Evolutionary conservation across 2,113 vertebrate genomes (phyloP).

Genomic region (Epinephelus moara): DNA sequence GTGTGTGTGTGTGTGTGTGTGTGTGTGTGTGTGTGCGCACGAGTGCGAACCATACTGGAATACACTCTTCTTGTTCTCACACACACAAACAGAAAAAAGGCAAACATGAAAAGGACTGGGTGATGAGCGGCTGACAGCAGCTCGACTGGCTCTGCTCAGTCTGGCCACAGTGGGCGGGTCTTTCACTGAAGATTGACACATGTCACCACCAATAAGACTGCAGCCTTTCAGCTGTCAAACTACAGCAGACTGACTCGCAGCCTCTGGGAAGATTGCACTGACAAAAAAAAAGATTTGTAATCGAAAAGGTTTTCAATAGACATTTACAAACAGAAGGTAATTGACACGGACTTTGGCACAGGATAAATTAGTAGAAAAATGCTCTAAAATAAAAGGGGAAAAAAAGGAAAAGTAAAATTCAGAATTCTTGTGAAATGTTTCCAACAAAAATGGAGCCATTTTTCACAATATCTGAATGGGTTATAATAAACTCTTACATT

Average conservation of each 20-base stretch:
- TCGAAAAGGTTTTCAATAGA: conserved; percentile 31
- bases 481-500: not conserved
- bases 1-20: conserved; percentile 16
- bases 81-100: conserved; percentile 65
- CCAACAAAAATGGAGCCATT: not conserved
- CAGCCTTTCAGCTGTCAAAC: conserved; percentile 36
- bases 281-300: not conserved
- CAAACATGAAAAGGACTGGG: conserved; percentile 80
- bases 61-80: conserved; percentile 63
- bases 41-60: conserved; percentile 41
- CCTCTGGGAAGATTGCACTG: conserved; percentile 6
- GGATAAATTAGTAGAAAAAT: not conserved
- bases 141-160: conserved; percentile 50
- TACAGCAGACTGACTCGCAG: not conserved
- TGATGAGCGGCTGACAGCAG: conserved; percentile 81
- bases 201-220: conserved; percentile 67
- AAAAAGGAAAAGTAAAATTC: not conserved
- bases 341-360: not conserved
- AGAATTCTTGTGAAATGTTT: not conserved
- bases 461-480: not conserved
- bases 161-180: conserved; percentile 69
- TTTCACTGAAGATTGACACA: conserved; percentile 61
- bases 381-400: not conserved
- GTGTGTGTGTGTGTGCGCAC: conserved; percentile 22
- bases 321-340: not conserved